phyloP scores from a whole-genome alignment of 2,797 vertebrate genomes.

The Chromis chromis region DNA sequence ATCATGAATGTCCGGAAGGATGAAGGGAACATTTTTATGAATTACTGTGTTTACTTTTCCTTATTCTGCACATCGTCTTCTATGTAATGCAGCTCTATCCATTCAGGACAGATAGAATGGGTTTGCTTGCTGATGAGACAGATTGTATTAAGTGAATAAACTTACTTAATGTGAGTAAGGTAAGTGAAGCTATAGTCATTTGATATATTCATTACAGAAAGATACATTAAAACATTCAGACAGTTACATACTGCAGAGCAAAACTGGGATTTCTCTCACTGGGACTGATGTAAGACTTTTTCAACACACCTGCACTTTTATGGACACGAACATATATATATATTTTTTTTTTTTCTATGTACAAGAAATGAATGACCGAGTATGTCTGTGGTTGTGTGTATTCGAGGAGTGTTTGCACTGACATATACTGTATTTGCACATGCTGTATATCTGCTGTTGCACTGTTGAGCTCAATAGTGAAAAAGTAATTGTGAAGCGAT shows the following conservation, averaged over 20 bases:
- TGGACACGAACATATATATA: not conserved
- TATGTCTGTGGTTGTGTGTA: not conserved
- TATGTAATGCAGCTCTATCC: no score
- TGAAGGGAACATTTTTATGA: not conserved
- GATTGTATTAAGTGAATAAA: no score
- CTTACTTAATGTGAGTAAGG: not conserved
- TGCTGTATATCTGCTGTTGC: slow-evolving; percentile 20
- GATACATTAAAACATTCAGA: not conserved
- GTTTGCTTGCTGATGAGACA: no score
- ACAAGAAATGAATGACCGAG: slow-evolving; percentile 16
- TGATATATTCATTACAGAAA: not conserved
- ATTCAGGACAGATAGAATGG: no score
- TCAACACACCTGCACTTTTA: slow-evolving; percentile 46
- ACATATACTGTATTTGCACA: not conserved
- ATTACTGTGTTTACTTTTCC: not conserved
- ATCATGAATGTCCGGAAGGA: not conserved
- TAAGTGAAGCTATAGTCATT: not conserved
- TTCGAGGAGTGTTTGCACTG: not conserved
- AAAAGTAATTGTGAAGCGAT: slow-evolving; percentile 43
- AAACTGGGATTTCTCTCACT: slow-evolving; percentile 8
- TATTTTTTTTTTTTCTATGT: slow-evolving; percentile 8
- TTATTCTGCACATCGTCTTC: not conserved
- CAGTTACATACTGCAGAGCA: slow-evolving; percentile 17
- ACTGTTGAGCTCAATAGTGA: slow-evolving; percentile 23
- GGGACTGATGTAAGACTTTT: slow-evolving; percentile 11